Conservation (phyloP, 1,140 invertebrate species). For the Temnothorax nylanderi region DNA sequence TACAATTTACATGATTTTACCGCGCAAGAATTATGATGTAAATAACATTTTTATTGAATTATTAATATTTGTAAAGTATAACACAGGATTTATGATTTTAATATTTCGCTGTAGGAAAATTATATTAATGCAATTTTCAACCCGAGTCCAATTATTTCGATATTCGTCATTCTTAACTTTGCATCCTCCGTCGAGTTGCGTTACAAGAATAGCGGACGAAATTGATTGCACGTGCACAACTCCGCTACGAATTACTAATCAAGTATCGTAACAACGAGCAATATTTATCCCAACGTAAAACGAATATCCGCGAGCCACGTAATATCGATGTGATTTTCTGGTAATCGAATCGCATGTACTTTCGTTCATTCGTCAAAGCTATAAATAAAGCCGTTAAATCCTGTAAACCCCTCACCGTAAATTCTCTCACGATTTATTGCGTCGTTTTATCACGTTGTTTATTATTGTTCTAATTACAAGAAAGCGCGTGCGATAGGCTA, state of each 20-base stretch:
- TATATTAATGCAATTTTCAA: background rate
- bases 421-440: constrained; percentile 49
- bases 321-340: constrained; percentile 55
- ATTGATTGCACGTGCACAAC: constrained; percentile 14
- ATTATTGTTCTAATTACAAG: background rate
- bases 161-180: constrained; percentile 18
- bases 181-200: background rate
- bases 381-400: constrained; percentile 37
- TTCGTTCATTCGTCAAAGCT: background rate
- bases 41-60: background rate
- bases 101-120: background rate
- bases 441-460: constrained; percentile 20
- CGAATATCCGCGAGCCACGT: constrained; percentile 24
- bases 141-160: background rate
- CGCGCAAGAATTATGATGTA: background rate
- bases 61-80: background rate
- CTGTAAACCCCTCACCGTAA: background rate
- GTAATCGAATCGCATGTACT: constrained; percentile 41
- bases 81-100: constrained; percentile 9
- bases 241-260: constrained; percentile 26
- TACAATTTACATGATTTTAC: constrained; percentile 3
- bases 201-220: constrained; percentile 37
- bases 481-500: background rate
- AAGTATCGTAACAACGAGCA: background rate
- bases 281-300: constrained; percentile 39